Evolutionary conservation across 2,113 vertebrate genomes (phyloP).

Genomic region (Chionodraco myersi): DNA sequence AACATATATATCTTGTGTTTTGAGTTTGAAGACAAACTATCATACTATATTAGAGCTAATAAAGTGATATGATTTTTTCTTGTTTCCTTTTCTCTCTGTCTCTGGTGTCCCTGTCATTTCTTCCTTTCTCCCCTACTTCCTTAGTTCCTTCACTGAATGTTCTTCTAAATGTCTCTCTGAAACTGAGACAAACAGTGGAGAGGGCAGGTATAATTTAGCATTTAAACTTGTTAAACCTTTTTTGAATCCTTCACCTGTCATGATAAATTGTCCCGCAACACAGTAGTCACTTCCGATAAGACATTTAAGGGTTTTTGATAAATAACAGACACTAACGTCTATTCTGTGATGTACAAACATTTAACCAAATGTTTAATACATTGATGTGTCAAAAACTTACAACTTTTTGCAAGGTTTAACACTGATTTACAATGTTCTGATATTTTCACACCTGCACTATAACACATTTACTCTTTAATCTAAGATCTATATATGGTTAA

Average conservation of each 20-base stretch:
- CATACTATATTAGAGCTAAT: slow-evolving; percentile 51
- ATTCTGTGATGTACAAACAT: background rate
- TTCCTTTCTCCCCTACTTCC: background rate
- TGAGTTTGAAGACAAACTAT: slow-evolving; percentile 31
- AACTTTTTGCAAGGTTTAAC: background rate
- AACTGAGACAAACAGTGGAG: slow-evolving; percentile 30
- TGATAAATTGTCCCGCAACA: background rate
- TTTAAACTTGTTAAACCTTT: background rate
- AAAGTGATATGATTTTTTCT: slow-evolving; percentile 50
- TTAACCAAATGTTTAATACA: background rate
- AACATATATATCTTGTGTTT: slow-evolving; percentile 36
- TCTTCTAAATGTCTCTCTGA: slow-evolving; percentile 27
- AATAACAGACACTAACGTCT: slow-evolving; percentile 3
- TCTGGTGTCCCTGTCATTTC: slow-evolving; percentile 22
- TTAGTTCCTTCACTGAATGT: slow-evolving; percentile 12
- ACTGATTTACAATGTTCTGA: background rate
- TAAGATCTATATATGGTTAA: background rate
- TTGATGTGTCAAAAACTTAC: background rate
- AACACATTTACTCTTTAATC: background rate
- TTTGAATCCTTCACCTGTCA: slow-evolving; percentile 5
- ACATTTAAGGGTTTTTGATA: background rate
- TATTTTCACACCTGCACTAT: background rate
- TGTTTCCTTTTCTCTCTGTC: slow-evolving; percentile 36
- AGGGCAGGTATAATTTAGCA: slow-evolving; percentile 45
- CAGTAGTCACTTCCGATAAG: background rate